Conservation (phyloP, 1,140 invertebrate genomes). For the Listronotus oregonensis region DNA sequence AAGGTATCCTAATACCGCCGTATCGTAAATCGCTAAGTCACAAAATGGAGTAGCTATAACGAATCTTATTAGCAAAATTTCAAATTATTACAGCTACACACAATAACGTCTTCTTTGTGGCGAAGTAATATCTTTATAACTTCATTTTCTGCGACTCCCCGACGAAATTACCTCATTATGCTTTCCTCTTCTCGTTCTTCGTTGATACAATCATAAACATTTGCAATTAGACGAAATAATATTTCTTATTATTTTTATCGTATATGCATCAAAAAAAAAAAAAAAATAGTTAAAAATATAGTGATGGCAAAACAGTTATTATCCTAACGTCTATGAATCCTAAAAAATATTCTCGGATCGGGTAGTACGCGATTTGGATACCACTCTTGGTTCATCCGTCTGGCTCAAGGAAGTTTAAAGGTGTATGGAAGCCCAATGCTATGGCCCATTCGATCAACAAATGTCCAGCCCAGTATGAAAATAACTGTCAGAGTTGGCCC, state of each 20-base stretch:
- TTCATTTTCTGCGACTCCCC: constrained; percentile 24
- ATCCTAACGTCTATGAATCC: too few relatives aligned
- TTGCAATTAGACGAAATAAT: not conserved
- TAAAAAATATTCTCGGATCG: too few relatives aligned
- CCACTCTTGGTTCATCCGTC: too few relatives aligned
- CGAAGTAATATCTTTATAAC: constrained; percentile 21
- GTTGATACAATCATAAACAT: constrained; percentile 25
- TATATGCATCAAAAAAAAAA: too few relatives aligned
- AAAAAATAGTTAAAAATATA: too few relatives aligned
- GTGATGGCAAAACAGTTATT: too few relatives aligned
- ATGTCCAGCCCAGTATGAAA: too few relatives aligned
- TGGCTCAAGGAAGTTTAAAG: too few relatives aligned
- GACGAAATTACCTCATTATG: constrained; percentile 23
- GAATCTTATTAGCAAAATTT: constrained; percentile 9
- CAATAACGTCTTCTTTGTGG: constrained; percentile 28
- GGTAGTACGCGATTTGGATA: too few relatives aligned
- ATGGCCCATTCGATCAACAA: too few relatives aligned
- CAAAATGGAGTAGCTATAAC: constrained; percentile 4
- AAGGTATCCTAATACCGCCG: constrained; percentile 2
- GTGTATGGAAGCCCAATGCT: too few relatives aligned
- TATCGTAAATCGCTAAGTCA: constrained; percentile 9
- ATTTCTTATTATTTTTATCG: not conserved
- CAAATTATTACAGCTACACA: constrained; percentile 15
- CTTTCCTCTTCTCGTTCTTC: constrained; percentile 12
- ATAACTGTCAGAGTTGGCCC: too few relatives aligned